Base-by-base conservation (phyloP, 2,113 vertebrate species). In the Urocynchramus pylzowi region DNA sequence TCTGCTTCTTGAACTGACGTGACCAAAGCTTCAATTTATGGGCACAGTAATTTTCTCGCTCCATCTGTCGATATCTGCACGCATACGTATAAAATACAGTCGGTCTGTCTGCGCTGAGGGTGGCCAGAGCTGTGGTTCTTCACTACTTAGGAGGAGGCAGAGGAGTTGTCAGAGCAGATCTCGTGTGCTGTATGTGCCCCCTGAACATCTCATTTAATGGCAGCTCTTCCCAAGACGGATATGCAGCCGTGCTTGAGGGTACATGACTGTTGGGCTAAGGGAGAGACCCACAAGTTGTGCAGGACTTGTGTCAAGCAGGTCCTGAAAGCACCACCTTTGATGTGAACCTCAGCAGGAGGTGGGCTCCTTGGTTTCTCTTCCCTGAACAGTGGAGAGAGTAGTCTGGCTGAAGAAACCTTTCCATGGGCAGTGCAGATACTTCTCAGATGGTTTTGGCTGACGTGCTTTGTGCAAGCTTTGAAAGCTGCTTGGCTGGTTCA, bases 1-100 rank as follows among this genome's bases (percentile, higher is more conserved):
- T 96, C 93, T 95, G 80, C 61, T 88, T 75, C 93, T 92, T 89
- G 80, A 95, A 89, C 90, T 88, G 94, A 95, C 16, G 10, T 95
- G 90, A 97, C 89, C 90, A 81, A 91, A 95, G 83, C 85, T 94
- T 95, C 90, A 9, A n/a, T 94, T 93, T 91, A 90, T 60, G 90
- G 75, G 80, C 94, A 35, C 85, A 37, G 94, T 95, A 84, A 94
- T 95, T 95, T 96, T 95, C 73, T 91, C 68, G 68, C 82, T 94
- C 89, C 83, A 63, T 94, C 95, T 96, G 92, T 93, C 81, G 9
- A 89, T 94, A 94, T 45, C 90, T 71, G 83, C 73, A 23, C 16
- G 11, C 63, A 6, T 37, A 77, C 10, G 1, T 75, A 35, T 94
- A 45, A 94, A 95, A 96, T 54, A 85, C 50, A 26, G 53, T 87